A percentile compares a stretch with the other conserved stretches of the same genome.
phyloP scores from a whole-genome alignment of 64 coral and sea anemone genomes.

The Pachyseris speciosa region DNA sequence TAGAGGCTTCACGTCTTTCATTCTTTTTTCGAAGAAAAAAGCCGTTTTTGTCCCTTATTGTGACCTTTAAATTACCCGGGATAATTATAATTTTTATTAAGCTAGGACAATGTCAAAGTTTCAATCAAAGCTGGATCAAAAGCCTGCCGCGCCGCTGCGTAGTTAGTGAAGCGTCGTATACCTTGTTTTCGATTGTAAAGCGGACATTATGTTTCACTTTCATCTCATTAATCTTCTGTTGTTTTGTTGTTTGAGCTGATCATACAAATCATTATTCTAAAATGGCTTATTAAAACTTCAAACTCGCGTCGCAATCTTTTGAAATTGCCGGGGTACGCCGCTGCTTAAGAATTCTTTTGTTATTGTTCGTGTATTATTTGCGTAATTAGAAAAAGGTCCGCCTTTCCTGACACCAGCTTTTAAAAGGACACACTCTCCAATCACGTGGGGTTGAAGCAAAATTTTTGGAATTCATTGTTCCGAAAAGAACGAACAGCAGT shows the following conservation, averaged over 20 bases:
- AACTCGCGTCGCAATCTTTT: constrained; percentile 18
- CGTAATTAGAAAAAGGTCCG: not conserved
- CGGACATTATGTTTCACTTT: constrained; percentile 2
- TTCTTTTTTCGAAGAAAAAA: not conserved
- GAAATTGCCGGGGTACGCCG: not conserved
- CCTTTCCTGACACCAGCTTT: not conserved
- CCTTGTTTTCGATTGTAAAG: not conserved
- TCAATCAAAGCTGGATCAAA: not conserved
- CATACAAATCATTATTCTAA: not conserved
- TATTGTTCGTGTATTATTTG: not conserved
- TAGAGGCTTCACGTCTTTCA: not conserved
- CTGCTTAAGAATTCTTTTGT: constrained; percentile 14
- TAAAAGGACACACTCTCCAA: not conserved
- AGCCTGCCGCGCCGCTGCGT: not conserved
- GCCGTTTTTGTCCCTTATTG: not conserved
- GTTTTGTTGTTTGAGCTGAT: constrained; percentile 9
- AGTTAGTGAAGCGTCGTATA: not conserved
- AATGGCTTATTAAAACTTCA: not conserved
- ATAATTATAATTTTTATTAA: constrained; percentile 13
- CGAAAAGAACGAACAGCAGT: too few relatives aligned
- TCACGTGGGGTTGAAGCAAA: not conserved
- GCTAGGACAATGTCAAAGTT: not conserved
- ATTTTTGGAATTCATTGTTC: too few relatives aligned
- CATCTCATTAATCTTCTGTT: constrained; percentile 32
- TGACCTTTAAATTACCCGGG: constrained; percentile 1